Base-by-base conservation (phyloP, 2,113 vertebrate species). In the Montifringilla adamsi region DNA sequence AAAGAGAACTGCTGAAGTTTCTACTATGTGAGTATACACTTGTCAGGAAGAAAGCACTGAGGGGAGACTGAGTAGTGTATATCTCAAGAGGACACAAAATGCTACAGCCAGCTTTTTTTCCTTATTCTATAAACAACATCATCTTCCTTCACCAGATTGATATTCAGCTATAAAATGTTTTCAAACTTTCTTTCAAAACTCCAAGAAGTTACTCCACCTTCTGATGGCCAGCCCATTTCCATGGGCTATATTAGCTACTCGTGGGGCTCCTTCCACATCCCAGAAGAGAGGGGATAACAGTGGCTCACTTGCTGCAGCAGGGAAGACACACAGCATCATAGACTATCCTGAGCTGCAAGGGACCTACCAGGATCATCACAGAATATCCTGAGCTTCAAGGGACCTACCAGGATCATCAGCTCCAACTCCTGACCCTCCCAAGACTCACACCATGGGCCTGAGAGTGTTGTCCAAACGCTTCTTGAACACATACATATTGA, bases 181-280 rank as follows among this genome's bases (percentile, higher is more conserved):
- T 93, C 69, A 31, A 77, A 83, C 50, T 92, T 87, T 80, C 86
- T 88, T 35, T 89, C 94, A 95, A 93, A 95, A 88, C 56, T 89
- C 70, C 56, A 56, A 50, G 79, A 69, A 74, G 31, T 83, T 70
- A 79, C 55, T 44, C 50, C 58, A 19, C 15, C 41, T 83, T 81
- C 18, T 39, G 33, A 39, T 20, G 30, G 49, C 50, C 63, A 84
- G 26, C 58, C 28, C 39, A 5, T 20, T 63, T 28, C 30, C 43
- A 7, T 1, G 1, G 31, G 46, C 46, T 62, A 37, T 76, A 43
- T 30, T 12, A 39, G 66, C 62, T 31, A 6, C 26, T 26, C 0
- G 0, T 15, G 28, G 56, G 56, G 37, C 53, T 76, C 49, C 52
- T 55, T 72, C 46, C 22, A 15, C 31, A 31, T 10, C 55, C 58